Percentiles rank a stretch among this genome's conserved stretches.
Conservation (phyloP, 2,888 invertebrate species). For the Diarsia mendica region DNA sequence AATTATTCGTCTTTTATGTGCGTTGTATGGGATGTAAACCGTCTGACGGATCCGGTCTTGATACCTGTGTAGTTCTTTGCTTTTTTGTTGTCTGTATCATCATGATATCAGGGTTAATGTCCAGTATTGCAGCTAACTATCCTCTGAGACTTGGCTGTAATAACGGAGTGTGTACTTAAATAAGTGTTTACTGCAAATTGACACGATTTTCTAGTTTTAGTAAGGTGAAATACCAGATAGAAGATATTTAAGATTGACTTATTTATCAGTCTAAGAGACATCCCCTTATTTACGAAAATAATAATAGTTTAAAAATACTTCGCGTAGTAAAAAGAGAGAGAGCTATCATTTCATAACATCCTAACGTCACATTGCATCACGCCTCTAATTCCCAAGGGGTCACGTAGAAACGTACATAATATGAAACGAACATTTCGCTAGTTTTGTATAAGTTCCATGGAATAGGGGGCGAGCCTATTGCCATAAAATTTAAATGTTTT, state of each 20-base stretch:
- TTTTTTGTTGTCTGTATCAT: conserved; percentile 50
- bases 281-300: background rate
- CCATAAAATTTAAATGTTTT: too few species aligned
- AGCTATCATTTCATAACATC: background rate
- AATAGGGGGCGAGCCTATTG: too few species aligned
- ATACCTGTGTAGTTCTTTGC: conserved; percentile 48
- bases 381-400: too few species aligned
- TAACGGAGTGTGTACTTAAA: background rate
- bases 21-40: conserved; percentile 16
- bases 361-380: too few species aligned
- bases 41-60: conserved; percentile 52
- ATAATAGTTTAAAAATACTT: background rate
- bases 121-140: conserved; percentile 24
- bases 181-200: background rate
- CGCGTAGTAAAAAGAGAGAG: background rate
- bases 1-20: background rate
- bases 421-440: too few species aligned
- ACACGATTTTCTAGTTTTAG: background rate
- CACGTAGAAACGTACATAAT: too few species aligned
- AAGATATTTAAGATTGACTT: background rate
- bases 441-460: too few species aligned
- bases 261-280: background rate
- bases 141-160: conserved; percentile 3
- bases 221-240: background rate
- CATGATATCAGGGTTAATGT: conserved; percentile 52